phyloP scores from a whole-genome alignment of 2,888 invertebrate species.

The Eledona agricola region DNA sequence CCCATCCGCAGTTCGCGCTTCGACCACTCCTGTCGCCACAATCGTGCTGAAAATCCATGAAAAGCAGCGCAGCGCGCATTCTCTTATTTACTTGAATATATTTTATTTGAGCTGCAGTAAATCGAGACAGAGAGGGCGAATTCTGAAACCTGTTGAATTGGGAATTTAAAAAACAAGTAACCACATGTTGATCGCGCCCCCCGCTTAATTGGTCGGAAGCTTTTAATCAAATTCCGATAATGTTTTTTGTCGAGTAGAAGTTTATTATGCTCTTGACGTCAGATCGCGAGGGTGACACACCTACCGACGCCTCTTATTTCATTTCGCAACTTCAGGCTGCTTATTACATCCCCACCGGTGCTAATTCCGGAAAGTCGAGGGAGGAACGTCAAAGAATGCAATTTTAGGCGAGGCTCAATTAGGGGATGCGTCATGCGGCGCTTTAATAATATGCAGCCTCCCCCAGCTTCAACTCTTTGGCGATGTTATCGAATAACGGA shows the following conservation, averaged over 20 bases:
- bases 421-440: too few species aligned
- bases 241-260: conserved; percentile 47
- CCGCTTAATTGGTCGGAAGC: too few species aligned
- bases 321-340: conserved; percentile 47
- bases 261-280: conserved; percentile 44
- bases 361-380: conserved; percentile 40
- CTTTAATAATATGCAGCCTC: too few species aligned
- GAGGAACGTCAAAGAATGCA: conserved; percentile 6
- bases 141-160: conserved; percentile 38
- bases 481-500: too few species aligned
- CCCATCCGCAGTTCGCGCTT: neutral
- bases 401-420: too few species aligned
- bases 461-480: too few species aligned
- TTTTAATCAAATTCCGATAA: conserved; percentile 45
- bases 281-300: conserved; percentile 44
- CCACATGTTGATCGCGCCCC: conserved; percentile 38
- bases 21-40: conserved; percentile 3
- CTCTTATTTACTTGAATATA: conserved; percentile 33
- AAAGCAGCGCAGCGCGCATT: conserved; percentile 22
- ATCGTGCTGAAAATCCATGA: conserved; percentile 1
- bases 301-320: conserved; percentile 52
- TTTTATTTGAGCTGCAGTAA: conserved; percentile 36
- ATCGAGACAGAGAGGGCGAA: conserved; percentile 33
- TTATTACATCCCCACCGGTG: conserved; percentile 46
- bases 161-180: conserved; percentile 39